Conservation (phyloP, 2,888 invertebrate genomes). For the Lasioglossum oenotherae region DNA sequence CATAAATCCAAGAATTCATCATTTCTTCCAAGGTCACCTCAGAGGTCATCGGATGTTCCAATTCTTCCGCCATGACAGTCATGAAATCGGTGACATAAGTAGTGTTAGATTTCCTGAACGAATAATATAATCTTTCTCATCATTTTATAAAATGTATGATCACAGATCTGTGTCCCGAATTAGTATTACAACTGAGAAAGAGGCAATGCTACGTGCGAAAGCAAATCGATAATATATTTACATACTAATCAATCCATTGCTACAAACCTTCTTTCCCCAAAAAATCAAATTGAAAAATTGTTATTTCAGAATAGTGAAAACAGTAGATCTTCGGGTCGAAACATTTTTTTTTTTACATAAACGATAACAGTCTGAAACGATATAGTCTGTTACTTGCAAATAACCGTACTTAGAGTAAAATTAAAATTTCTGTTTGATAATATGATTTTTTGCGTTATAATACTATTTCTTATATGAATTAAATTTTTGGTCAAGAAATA, state of each 20-base stretch:
- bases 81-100: conserved; percentile 73
- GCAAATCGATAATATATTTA: background rate
- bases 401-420: background rate
- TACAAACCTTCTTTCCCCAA: background rate
- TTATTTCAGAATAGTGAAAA: background rate
- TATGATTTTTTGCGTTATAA: background rate
- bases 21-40: conserved; percentile 68
- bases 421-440: background rate
- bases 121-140: background rate
- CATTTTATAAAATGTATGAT: background rate
- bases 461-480: background rate
- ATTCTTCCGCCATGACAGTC: conserved; percentile 69
- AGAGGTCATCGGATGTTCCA: conserved; percentile 55
- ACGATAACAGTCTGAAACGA: background rate
- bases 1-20: conserved; percentile 75
- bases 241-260: background rate
- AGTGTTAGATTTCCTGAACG: conserved; percentile 70
- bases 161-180: background rate
- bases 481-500: background rate
- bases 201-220: background rate
- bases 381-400: background rate
- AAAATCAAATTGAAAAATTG: background rate
- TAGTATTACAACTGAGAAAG: background rate
- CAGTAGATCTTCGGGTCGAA: background rate
- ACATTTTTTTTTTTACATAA: background rate